Percentiles rank a stretch among this genome's conserved stretches.
phyloP scores from a whole-genome alignment of 2,797 vertebrate genomes.

The Lepidocolaptes lacrymiger region DNA sequence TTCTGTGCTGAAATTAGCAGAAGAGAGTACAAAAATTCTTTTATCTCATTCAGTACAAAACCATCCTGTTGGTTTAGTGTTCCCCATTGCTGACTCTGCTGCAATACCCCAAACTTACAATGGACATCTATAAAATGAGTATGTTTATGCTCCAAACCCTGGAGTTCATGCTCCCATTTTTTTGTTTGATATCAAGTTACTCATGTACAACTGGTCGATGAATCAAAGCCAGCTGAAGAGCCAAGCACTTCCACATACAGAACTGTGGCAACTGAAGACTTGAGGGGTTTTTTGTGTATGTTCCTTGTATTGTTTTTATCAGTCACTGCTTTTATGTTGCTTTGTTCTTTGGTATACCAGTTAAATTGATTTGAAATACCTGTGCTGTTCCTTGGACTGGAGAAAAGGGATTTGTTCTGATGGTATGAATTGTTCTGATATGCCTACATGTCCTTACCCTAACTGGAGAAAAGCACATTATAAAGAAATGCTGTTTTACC shows the following conservation, averaged over 20 bases:
- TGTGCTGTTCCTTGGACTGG: not conserved
- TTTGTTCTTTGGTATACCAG: not conserved
- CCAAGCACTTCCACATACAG: not conserved
- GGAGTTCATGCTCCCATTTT: not conserved
- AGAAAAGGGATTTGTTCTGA: conserved; percentile 1
- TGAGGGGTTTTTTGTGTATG: not conserved
- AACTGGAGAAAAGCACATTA: not conserved
- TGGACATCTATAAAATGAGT: not conserved
- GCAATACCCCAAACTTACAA: not conserved
- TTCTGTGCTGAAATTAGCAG: not conserved
- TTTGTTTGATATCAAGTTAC: not conserved
- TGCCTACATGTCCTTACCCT: not conserved
- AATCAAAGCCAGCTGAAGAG: not conserved
- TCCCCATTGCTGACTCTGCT: not conserved
- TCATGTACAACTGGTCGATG: not conserved
- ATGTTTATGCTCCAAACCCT: not conserved
- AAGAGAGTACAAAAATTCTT: not conserved
- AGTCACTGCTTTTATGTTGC: not conserved
- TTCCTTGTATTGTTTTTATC: not conserved
- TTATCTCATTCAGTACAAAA: not conserved
- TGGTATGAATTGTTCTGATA: not conserved
- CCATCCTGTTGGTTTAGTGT: not conserved
- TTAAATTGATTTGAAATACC: not conserved
- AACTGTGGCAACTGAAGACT: not conserved
- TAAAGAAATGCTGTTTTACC: conserved; percentile 34